Conservation (phyloP, 2,113 vertebrate genomes). For the Atractosteus spatula region DNA sequence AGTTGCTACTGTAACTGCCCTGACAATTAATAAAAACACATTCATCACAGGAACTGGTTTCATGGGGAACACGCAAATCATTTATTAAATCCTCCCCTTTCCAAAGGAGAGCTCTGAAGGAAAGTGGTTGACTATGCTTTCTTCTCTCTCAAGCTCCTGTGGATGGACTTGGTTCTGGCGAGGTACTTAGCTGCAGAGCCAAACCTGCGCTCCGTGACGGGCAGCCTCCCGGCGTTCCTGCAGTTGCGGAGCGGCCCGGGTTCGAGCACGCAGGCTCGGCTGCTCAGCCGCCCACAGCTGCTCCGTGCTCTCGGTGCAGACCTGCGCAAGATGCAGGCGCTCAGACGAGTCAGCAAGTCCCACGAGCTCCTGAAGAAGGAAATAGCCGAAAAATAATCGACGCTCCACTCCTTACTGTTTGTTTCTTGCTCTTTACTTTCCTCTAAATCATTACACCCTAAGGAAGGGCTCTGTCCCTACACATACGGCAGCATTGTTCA, state of each 20-base stretch:
- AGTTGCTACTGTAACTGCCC: no score
- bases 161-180: slow-evolving; percentile 33
- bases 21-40: no score
- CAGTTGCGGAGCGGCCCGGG: slow-evolving; percentile 39
- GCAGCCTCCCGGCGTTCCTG: slow-evolving; percentile 41
- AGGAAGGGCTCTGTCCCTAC: no score
- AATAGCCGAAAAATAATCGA: background rate
- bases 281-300: slow-evolving; percentile 54
- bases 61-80: no score
- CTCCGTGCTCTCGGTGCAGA: slow-evolving; percentile 46
- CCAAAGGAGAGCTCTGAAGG: no score
- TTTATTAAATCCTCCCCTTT: no score
- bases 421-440: no score
- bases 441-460: no score
- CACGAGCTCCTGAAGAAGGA: slow-evolving; percentile 43
- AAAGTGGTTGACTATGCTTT: no score
- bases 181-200: slow-evolving; percentile 47
- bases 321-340: slow-evolving; percentile 43
- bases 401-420: no score
- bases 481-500: no score
- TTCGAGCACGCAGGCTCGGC: slow-evolving; percentile 48
- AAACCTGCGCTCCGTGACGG: slow-evolving; percentile 39
- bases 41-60: no score
- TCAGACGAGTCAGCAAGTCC: slow-evolving; percentile 47
- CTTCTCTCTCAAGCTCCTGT: slow-evolving; percentile 25